phyloP scores from a whole-genome alignment of 1,140 invertebrate genomes.

The Drosophila punjabiensis region DNA sequence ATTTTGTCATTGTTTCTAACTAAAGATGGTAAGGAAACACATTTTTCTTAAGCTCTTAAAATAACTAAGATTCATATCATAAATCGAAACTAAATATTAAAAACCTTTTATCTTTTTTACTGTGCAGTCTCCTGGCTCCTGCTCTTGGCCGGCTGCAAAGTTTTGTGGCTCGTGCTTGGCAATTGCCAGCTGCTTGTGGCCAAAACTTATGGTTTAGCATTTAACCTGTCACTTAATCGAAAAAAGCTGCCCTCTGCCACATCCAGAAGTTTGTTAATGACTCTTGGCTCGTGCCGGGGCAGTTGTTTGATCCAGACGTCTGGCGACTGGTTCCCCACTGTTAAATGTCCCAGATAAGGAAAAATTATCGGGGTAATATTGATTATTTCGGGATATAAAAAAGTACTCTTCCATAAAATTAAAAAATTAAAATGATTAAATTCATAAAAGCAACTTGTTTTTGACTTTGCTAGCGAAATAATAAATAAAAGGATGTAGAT shows the following conservation, averaged over 20 bases:
- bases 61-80: not conserved
- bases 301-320: constrained; percentile 19
- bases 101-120: not conserved
- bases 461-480: no score
- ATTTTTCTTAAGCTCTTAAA: not conserved
- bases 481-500: no score
- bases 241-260: constrained; percentile 50
- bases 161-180: constrained; percentile 67
- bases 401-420: not conserved
- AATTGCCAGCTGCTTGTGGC: constrained; percentile 60
- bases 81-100: not conserved
- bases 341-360: constrained; percentile 45
- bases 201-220: constrained; percentile 65
- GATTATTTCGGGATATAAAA: not conserved
- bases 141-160: constrained; percentile 58
- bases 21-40: not conserved
- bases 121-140: constrained; percentile 24
- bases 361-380: not conserved
- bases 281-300: constrained; percentile 44
- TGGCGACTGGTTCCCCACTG: not conserved
- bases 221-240: constrained; percentile 79
- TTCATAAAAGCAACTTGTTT: no score
- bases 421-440: no score
- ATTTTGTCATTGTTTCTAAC: not conserved
- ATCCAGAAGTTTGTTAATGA: constrained; percentile 54